Evolutionary conservation across 2,113 vertebrate species (phyloP).

Genomic region (Scophthalmus maximus): DNA sequence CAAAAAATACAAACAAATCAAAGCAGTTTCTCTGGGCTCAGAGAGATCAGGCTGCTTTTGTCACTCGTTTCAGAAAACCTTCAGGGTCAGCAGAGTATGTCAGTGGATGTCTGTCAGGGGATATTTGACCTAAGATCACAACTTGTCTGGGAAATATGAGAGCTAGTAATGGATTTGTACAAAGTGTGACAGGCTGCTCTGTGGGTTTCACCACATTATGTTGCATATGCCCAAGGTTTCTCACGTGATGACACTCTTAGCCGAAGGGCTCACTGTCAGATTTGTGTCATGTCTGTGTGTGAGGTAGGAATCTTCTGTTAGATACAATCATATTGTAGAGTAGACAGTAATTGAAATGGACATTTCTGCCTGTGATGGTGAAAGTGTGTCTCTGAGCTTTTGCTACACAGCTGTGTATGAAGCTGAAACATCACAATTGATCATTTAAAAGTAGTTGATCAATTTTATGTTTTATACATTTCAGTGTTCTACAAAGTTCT

Average conservation of each 20-base stretch:
- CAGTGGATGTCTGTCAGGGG: constrained; percentile 18
- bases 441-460: too few species aligned
- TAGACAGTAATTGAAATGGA: constrained; percentile 5
- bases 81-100: constrained; percentile 53
- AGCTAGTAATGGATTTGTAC: constrained; percentile 41
- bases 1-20: constrained; percentile 29
- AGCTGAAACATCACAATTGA: background rate
- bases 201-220: constrained; percentile 32
- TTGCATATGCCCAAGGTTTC: constrained; percentile 51
- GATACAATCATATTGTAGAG: background rate
- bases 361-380: constrained; percentile 14
- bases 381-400: background rate
- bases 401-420: background rate
- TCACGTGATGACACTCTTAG: constrained; percentile 26
- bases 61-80: constrained; percentile 52
- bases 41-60: constrained; percentile 44
- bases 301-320: background rate
- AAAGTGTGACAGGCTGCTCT: constrained; percentile 46
- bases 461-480: too few species aligned
- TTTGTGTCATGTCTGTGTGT: constrained; percentile 13
- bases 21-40: constrained; percentile 21
- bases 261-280: constrained; percentile 13
- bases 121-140: constrained; percentile 56
- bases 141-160: constrained; percentile 36
- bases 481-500: too few species aligned